A percentile compares a stretch with the other conserved stretches of the same genome.
Conservation (phyloP, 2,888 invertebrate species). For the Nysson spinosus region DNA sequence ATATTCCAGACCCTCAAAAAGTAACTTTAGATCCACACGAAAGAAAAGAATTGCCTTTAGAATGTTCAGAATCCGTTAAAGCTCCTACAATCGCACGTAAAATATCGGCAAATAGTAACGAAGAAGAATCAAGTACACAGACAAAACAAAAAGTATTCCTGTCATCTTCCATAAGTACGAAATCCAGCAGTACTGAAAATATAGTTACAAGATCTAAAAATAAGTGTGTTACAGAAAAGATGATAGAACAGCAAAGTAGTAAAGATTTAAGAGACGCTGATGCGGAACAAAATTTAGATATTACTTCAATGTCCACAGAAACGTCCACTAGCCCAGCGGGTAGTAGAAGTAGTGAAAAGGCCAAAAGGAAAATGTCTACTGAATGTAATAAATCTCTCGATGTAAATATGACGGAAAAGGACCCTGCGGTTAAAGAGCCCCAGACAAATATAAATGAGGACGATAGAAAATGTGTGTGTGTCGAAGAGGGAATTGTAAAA, state of each 20-base stretch:
- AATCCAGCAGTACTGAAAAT: slow-evolving; percentile 31
- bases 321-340: slow-evolving; percentile 24
- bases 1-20: slow-evolving; percentile 26
- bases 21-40: slow-evolving; percentile 29
- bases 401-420: slow-evolving; percentile 19
- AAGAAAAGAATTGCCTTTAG: slow-evolving; percentile 10
- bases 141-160: slow-evolving; percentile 44
- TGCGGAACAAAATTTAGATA: slow-evolving; percentile 37
- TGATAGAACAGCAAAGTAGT: slow-evolving; percentile 44
- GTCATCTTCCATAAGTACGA: slow-evolving; percentile 31
- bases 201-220: slow-evolving; percentile 28
- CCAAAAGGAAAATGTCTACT: slow-evolving; percentile 32
- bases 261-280: slow-evolving; percentile 34
- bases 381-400: slow-evolving; percentile 20
- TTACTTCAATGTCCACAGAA: slow-evolving; percentile 28
- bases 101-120: slow-evolving; percentile 30
- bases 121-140: slow-evolving; percentile 40
- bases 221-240: slow-evolving; percentile 41
- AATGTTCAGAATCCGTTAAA: slow-evolving; percentile 28
- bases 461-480: no score
- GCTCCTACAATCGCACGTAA: slow-evolving; percentile 23
- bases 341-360: slow-evolving; percentile 29
- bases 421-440: slow-evolving; percentile 11
- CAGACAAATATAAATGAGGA: slow-evolving; percentile 15
- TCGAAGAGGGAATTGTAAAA: slow-evolving; percentile 61